Conservation (phyloP, 2,797 vertebrate species). For the Erithacus rubecula region DNA sequence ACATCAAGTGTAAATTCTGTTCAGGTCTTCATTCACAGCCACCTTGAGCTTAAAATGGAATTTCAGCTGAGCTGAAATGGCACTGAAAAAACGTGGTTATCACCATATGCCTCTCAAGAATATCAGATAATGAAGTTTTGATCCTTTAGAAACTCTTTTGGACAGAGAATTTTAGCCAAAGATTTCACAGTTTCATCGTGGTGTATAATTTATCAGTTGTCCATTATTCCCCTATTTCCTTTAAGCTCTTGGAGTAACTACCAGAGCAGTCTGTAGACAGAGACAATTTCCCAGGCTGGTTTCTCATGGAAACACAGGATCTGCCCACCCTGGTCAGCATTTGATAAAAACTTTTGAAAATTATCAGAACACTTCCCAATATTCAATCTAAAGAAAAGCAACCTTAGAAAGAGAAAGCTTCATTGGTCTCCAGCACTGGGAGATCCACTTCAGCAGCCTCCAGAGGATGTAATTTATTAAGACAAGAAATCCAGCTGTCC, state of each 20-base stretch:
- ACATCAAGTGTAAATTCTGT: not conserved
- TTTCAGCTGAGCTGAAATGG: not conserved
- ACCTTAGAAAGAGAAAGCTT: not conserved
- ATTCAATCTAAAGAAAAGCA: not conserved
- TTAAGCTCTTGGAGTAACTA: not conserved
- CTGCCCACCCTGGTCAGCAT: not conserved
- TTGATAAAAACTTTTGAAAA: not conserved
- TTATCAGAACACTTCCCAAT: not conserved
- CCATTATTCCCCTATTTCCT: not conserved
- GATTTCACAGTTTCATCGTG: not conserved
- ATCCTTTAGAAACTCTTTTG: not conserved
- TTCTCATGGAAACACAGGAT: not conserved
- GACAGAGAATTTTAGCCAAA: not conserved
- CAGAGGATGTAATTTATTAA: conserved; percentile 22
- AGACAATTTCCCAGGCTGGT: not conserved
- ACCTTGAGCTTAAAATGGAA: not conserved
- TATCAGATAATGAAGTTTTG: not conserved
- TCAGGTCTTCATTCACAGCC: not conserved
- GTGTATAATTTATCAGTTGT: not conserved
- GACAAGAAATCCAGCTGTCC: not conserved
- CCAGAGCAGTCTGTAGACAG: not conserved
- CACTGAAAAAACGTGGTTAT: fast-evolving
- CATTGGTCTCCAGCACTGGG: not conserved
- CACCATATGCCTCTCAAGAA: not conserved
- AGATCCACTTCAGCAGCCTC: not conserved